Base-by-base conservation (phyloP, 53 echinoderm and acorn worm species). In the Paelopatides confundens region DNA sequence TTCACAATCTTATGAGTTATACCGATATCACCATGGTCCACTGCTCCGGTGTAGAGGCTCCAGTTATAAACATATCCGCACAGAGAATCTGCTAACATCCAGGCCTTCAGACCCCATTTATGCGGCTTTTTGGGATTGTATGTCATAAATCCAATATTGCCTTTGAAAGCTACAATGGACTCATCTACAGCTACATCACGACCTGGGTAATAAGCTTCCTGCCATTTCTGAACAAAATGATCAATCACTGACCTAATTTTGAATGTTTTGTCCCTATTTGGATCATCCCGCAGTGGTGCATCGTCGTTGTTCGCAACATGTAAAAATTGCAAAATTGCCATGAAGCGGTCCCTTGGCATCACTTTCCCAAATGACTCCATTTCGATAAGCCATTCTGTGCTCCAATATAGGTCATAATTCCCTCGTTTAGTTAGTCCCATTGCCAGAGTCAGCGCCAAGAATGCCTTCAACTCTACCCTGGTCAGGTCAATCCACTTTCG, bases 11-110 rank as follows among this genome's bases (percentile, higher is more conserved):
- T n/a, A n/a, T n/a, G n/a, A n/a, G n/a, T n/a, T n/a, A n/a, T n/a
- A n/a, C n/a, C n/a, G n/a, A n/a, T 48, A 48, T 48, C 48, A 9
- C 48, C 2, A 14, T 48, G 48, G 9, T 48, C 48, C 17, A 0
- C 14, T 30, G 15, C 21, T 21, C 62, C 63, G 18, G 36, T 46
- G n/a, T 66, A 34, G 2, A 85, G 17, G 7, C 36, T 4, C 85
- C 68, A 85, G 27, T 68, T 66, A 28, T 68, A 49, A 0, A 67
- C 85, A n/a, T n/a, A n/a, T n/a, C n/a, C n/a, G n/a, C n/a, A n/a
- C n/a, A n/a, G n/a, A n/a, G n/a, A n/a, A n/a, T n/a, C n/a, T n/a
- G n/a, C n/a, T n/a, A n/a, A n/a, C n/a, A n/a, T n/a, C n/a, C n/a
- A n/a, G n/a, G n/a, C n/a, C n/a, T n/a, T n/a, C n/a, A n/a, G n/a